Evolutionary conservation across 2,797 vertebrate genomes (phyloP).

Genomic region (Taenioides sp.): DNA sequence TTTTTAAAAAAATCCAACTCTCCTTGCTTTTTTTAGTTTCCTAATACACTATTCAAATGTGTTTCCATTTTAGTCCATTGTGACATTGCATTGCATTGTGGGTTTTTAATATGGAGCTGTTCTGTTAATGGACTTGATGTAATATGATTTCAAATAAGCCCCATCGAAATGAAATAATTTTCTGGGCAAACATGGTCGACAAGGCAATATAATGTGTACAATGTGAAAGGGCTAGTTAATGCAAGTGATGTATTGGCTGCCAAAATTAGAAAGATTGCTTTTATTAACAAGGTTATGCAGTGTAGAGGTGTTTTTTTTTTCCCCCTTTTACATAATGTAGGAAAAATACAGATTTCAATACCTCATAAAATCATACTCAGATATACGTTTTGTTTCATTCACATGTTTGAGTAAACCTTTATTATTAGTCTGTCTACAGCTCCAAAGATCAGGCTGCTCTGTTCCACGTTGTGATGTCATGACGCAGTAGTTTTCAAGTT

Average conservation of each 20-base stretch:
- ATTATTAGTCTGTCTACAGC: no score
- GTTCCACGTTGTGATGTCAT: no score
- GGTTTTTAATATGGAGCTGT: constrained; percentile 2
- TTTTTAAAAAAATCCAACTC: not conserved
- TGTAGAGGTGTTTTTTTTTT: not conserved
- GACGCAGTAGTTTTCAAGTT: no score
- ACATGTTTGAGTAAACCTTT: no score
- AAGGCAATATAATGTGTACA: not conserved
- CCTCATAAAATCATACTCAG: no score
- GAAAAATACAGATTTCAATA: not conserved
- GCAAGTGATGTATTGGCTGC: not conserved
- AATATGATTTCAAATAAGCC: not conserved
- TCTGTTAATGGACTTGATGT: constrained; percentile 3
- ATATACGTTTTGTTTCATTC: no score
- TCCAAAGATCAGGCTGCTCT: no score
- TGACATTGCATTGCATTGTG: not conserved
- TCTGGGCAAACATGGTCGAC: not conserved
- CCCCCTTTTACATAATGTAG: not conserved
- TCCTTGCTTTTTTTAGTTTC: not conserved
- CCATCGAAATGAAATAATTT: not conserved
- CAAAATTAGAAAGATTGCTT: not conserved
- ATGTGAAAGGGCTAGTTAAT: not conserved
- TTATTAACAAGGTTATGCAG: not conserved
- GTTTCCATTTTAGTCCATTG: constrained; percentile 7
- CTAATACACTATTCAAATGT: not conserved